Conservation (phyloP, 37 sponge, comb jelly and placozoan species). For the Ephydatia muelleri region DNA sequence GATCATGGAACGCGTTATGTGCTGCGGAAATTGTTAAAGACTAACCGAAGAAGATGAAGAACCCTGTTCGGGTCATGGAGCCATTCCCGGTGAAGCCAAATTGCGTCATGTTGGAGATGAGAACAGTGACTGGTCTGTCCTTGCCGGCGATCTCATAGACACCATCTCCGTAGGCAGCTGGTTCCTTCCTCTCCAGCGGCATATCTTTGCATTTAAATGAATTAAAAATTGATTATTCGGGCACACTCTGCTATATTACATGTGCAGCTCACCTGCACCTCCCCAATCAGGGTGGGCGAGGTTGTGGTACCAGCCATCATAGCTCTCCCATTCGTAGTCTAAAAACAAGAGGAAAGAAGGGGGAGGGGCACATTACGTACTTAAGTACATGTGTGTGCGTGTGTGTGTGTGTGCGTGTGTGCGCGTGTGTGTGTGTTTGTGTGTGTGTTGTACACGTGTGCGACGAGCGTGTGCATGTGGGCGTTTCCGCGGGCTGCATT, state of each 20-base stretch:
- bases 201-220: constrained; percentile 31
- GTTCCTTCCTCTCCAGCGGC: constrained; percentile 80
- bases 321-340: constrained; percentile 80
- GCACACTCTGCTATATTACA: neutral
- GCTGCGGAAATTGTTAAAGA: neutral
- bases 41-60: constrained; percentile 91
- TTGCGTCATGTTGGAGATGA: constrained; percentile 76
- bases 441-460: no score
- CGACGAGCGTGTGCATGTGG: no score
- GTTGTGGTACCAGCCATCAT: constrained; percentile 98
- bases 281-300: constrained; percentile 93
- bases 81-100: constrained; percentile 74
- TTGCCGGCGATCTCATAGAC: constrained; percentile 74
- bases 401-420: neutral
- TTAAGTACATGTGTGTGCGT: neutral
- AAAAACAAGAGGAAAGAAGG: neutral
- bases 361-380: neutral
- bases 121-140: constrained; percentile 64
- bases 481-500: no score
- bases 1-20: neutral
- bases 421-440: no score
- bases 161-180: constrained; percentile 78
- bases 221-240: neutral
- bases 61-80: constrained; percentile 61
- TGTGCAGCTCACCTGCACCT: constrained; percentile 64